Base-by-base conservation (phyloP, 2,888 invertebrate genomes). In the Chloroclysta siterata region DNA sequence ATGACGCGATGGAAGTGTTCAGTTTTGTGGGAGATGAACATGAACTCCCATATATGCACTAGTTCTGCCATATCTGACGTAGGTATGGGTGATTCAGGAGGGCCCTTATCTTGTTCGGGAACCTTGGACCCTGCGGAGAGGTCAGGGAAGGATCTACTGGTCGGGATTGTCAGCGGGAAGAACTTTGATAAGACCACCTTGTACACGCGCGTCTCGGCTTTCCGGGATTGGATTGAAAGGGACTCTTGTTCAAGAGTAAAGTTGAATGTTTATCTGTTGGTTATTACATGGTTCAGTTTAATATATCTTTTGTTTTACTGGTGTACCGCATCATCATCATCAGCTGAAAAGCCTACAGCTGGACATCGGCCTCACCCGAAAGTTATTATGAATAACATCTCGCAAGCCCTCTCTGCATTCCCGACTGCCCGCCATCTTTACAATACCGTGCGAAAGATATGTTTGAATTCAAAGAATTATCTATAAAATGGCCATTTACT, bases 111-210 rank as follows among this genome's bases (percentile, higher is more conserved):
- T 1, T 90, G 90, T 58, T 72, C 64, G 2, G 72, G 61, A 1
- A 83, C 83, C 0, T 41, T 52, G 0, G 84, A 86, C 33, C 74
- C 80, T 0, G 70, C 46, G 0, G 83, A 84, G 50, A 42, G 44
- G 7, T 47, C 66, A 0, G 68, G 72, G 0, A 71, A 66, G 8
- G 81, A 81, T 2, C 51, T 89, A 1, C 61, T 90, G 13, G 85
- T 81, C 0, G 90, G 90, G 0, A 61, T 90, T 0, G 89, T 90
- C 0, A 83, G 87, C 41, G 90, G 88, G 0, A 89, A 88, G 72
- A 88, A 84, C 60, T 81, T 76, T 39, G 89, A 89, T 54, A 81
- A 69, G 61, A 87, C 89, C 0, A 82, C 77, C 5, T 60, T 83
- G 4, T 83, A 65, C 28, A 82, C 82, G 0, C 70, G 82, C 0